Evolutionary conservation across 2,888 invertebrate genomes (phyloP), one percentile per base, ranked within the genome.

Genomic region (Hemithea aestivaria): DNA sequence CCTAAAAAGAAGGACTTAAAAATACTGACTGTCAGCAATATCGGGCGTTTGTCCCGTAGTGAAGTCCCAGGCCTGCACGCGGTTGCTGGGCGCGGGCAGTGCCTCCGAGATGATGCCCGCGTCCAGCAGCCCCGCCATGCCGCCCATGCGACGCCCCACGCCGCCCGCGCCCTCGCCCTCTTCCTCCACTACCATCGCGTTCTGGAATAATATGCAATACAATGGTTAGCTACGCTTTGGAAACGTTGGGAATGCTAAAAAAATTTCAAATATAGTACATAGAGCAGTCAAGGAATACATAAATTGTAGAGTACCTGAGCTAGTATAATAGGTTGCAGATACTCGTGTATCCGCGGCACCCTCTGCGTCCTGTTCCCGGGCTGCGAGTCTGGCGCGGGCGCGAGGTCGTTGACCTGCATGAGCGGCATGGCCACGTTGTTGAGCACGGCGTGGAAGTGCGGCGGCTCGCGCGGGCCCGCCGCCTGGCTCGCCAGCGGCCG

Each of bases 41-140:
- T 93, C 91, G 0, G 95, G 95, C 46, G 94, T 90, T 53, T 85
- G 78, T 45, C 90, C 90, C 27, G 89, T 85, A 2, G 91, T 90
- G 73, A 95, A 93, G 81, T 95, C 93, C 96, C 96, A 96, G 26
- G 91, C 92, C 78, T 96, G 95, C 55, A 96, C 93, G 49, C 95
- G 87, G 75, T 95, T 93, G 54, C 92, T 92, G 26, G 91, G 90
- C 27, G 91, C 90, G 20, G 91, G 89, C 27, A 91, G 84, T 2
- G 89, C 81, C 46, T 87, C 87, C 6, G 88, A 83, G 44, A 85
- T 75, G 53, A 88, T 73, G 35, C 81, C 76, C 8, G 83, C 75
- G 62, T 77, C 88, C 38, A 74, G 67, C 48, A 75, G 65, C 28
- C 75, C 76, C 49, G 77, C 81, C 78, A 84, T 76, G 53, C 78